These are phyloP conservation scores for Premnoplex brunnescens DNA, from an alignment of 2,797 vertebrate species.

Conservation along the genomic window DNA sequence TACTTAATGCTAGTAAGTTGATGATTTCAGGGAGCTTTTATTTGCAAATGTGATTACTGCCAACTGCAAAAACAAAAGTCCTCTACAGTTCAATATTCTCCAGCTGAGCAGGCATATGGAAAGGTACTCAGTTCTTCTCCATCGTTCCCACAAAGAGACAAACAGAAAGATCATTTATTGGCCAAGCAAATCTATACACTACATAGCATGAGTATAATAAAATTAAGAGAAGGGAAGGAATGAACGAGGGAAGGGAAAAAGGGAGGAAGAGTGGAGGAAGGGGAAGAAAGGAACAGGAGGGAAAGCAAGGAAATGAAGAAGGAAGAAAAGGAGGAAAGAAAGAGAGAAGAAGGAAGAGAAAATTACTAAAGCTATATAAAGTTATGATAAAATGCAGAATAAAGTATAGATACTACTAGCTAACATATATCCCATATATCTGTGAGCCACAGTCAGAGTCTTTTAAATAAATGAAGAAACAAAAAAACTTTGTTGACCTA, in stretches of 20 bases:
- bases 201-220: background rate
- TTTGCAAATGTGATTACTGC: background rate
- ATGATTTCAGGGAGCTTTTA: background rate
- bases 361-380: background rate
- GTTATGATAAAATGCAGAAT: background rate
- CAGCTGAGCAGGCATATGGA: background rate
- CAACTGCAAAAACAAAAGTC: background rate
- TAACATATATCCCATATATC: background rate
- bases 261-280: background rate
- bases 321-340: background rate
- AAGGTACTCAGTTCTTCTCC: background rate
- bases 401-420: background rate
- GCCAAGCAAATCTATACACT: background rate
- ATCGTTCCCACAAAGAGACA: background rate
- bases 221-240: background rate
- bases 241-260: background rate
- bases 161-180: background rate
- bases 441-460: background rate
- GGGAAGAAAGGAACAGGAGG: background rate
- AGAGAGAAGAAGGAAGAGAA: background rate
- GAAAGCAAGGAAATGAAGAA: background rate
- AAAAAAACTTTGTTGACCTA: background rate
- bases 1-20: background rate
- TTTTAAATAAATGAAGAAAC: background rate
- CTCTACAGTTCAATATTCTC: background rate